Conservation (phyloP, 2,888 invertebrate genomes). For the Nysson spinosus region DNA sequence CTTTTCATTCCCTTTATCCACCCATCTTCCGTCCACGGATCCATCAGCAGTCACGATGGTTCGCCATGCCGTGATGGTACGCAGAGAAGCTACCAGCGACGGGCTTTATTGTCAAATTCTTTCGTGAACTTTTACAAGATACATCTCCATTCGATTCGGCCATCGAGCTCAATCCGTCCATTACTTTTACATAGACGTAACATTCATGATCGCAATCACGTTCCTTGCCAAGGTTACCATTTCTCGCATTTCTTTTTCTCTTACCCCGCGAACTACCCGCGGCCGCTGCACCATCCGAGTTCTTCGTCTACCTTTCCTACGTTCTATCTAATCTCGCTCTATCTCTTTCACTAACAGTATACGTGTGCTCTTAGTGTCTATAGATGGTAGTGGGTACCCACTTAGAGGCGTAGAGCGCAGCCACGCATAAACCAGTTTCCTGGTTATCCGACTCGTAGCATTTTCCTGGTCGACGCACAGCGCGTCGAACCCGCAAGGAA, state of each 20-base stretch:
- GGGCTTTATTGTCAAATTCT: no score
- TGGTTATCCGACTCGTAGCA: conserved; percentile 71
- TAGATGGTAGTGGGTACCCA: conserved; percentile 61
- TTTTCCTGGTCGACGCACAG: conserved; percentile 71
- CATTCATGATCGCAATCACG: conserved; percentile 32
- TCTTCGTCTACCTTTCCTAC: conserved; percentile 40
- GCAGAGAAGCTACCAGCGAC: no score
- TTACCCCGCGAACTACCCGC: conserved; percentile 29
- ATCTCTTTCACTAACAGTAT: conserved; percentile 39
- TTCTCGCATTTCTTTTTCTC: conserved; percentile 17
- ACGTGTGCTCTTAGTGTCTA: conserved; percentile 45
- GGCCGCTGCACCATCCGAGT: conserved; percentile 39
- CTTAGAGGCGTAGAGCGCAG: conserved; percentile 64
- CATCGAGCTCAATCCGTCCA: conserved; percentile 30
- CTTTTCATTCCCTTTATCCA: conserved; percentile 27
- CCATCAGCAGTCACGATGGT: conserved; percentile 65
- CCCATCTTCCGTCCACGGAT: conserved; percentile 56
- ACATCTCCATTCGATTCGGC: no score
- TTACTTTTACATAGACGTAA: conserved; percentile 42
- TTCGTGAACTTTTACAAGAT: no score
- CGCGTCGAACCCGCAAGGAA: conserved; percentile 65
- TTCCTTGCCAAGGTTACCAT: conserved; percentile 32
- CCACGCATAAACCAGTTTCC: conserved; percentile 76
- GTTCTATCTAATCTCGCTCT: conserved; percentile 42
- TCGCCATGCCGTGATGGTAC: no score